Conservation (phyloP, 2,888 invertebrate genomes). For the Platycheirus rosarum region DNA sequence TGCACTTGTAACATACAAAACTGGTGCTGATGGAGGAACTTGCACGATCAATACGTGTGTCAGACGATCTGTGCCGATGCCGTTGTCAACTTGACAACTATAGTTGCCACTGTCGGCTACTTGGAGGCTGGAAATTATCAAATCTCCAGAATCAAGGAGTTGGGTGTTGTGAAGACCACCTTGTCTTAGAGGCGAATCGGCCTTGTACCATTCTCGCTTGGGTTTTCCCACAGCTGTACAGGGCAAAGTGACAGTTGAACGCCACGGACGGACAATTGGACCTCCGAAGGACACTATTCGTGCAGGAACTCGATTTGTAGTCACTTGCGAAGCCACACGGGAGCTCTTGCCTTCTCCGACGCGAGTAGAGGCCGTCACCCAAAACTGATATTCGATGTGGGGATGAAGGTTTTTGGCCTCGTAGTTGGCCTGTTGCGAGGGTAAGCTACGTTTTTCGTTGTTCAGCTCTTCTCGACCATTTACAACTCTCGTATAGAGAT, state of each 20-base stretch:
- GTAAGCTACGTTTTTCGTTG: slow-evolving; percentile 86
- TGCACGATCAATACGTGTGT: slow-evolving; percentile 87
- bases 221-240: slow-evolving; percentile 88
- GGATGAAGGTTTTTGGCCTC: slow-evolving; percentile 88
- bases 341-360: slow-evolving; percentile 91
- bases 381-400: slow-evolving; percentile 89
- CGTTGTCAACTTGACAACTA: slow-evolving; percentile 88
- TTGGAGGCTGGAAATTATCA: slow-evolving; percentile 86
- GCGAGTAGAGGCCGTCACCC: slow-evolving; percentile 90
- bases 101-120: slow-evolving; percentile 88
- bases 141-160: slow-evolving; percentile 86
- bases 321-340: slow-evolving; percentile 86
- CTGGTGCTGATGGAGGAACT: slow-evolving; percentile 89
- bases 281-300: slow-evolving; percentile 89
- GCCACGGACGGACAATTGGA: slow-evolving; percentile 86
- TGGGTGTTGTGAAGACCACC: slow-evolving; percentile 86
- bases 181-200: slow-evolving; percentile 84
- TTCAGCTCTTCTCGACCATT: slow-evolving; percentile 88
- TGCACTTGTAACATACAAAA: slow-evolving; percentile 89
- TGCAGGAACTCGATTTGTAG: slow-evolving; percentile 87
- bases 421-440: slow-evolving; percentile 86
- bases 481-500: slow-evolving; percentile 87
- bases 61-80: slow-evolving; percentile 87
- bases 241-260: slow-evolving; percentile 85
- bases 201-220: slow-evolving; percentile 86